These are phyloP conservation scores for Phymatocera aterrima DNA, from an alignment of 2,888 invertebrate genomes.

Conservation along the genomic window DNA sequence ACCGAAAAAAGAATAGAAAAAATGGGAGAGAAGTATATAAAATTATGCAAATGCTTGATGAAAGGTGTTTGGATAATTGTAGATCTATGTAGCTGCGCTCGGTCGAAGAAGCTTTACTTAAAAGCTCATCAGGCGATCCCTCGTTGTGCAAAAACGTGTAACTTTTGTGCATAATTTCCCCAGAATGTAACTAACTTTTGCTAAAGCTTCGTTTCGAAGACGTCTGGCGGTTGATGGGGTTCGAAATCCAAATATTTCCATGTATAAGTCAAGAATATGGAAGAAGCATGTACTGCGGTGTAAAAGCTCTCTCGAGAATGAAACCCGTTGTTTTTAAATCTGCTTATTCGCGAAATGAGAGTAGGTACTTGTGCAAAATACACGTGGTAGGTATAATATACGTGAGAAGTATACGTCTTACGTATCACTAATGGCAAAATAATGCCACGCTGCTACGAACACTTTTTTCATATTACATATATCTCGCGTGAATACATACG, in stretches of 20 bases:
- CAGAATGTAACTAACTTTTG: background rate
- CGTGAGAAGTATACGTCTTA: slow-evolving; percentile 52
- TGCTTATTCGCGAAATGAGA: too few relatives aligned
- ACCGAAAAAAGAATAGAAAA: background rate
- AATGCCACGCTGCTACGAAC: slow-evolving; percentile 61
- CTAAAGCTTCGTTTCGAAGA: background rate
- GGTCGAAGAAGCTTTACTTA: slow-evolving; percentile 40
- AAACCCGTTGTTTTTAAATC: too few relatives aligned
- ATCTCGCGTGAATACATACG: background rate
- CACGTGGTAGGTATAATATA: slow-evolving; percentile 13
- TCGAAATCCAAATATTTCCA: background rate
- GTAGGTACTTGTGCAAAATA: too few relatives aligned
- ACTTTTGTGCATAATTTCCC: background rate
- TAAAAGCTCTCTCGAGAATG: too few relatives aligned
- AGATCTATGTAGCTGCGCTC: slow-evolving; percentile 32
- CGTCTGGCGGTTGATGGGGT: slow-evolving; percentile 6
- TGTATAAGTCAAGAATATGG: too few relatives aligned
- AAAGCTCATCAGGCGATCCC: slow-evolving; percentile 30
- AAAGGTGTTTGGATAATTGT: slow-evolving; percentile 71
- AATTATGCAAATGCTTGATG: slow-evolving; percentile 67
- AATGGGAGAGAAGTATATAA: slow-evolving; percentile 52
- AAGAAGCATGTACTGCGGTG: too few relatives aligned
- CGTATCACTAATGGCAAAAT: slow-evolving; percentile 67
- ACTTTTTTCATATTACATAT: slow-evolving; percentile 52
- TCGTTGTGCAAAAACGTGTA: slow-evolving; percentile 33